Evolutionary conservation across 53 echinoderm and acorn worm species (phyloP).

Genomic region (Luidia sarsii): DNA sequence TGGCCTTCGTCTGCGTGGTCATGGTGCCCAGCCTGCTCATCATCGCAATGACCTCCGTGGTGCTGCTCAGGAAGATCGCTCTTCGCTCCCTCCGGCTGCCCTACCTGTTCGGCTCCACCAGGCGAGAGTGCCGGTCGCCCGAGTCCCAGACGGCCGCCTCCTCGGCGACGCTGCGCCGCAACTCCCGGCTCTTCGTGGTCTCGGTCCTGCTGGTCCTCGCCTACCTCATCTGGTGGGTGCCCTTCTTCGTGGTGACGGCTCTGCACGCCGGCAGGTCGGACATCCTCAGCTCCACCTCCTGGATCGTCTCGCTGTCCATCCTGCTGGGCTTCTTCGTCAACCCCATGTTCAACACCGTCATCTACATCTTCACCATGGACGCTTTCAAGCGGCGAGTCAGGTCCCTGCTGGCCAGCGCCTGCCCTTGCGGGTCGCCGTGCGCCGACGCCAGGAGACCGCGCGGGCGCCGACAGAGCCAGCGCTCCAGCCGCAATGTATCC

Average conservation of each 20-base stretch:
- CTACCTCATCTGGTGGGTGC: slow-evolving; percentile 10
- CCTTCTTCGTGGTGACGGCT: not conserved
- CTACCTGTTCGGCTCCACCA: not conserved
- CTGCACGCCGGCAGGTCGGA: not conserved
- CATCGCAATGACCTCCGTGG: not conserved
- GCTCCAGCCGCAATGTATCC: too few species aligned
- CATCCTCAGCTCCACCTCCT: not conserved
- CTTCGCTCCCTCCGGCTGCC: not conserved
- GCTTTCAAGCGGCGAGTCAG: not conserved
- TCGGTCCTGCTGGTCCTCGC: not conserved
- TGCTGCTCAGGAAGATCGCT: not conserved
- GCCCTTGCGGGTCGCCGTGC: too few species aligned
- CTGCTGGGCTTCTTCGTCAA: not conserved
- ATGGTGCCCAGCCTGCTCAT: not conserved
- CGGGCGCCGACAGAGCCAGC: too few species aligned
- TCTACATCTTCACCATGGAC: slow-evolving; percentile 4
- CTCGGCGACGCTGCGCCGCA: not conserved
- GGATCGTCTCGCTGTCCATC: not conserved
- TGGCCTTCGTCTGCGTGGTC: not conserved
- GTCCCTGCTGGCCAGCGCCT: not conserved
- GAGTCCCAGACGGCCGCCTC: too few species aligned
- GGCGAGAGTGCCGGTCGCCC: not conserved
- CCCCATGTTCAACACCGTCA: slow-evolving; percentile 10
- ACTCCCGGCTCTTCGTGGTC: not conserved
- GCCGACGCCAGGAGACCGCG: too few species aligned